Base-by-base conservation (phyloP, 2,888 invertebrate genomes). In the Cactoblastis cactorum region DNA sequence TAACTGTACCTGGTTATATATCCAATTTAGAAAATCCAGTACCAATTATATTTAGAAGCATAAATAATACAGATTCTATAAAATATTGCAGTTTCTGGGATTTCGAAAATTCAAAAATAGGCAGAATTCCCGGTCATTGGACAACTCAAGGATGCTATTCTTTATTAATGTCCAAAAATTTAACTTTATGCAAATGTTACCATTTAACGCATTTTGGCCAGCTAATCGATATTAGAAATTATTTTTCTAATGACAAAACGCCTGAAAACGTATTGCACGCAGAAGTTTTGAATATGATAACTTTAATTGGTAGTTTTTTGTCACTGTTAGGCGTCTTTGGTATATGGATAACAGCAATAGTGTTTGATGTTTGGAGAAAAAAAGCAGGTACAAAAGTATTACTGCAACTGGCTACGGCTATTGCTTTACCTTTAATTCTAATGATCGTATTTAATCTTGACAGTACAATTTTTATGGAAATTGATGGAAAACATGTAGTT, bases 311-410 rank as follows among this genome's bases (percentile, higher is more conserved):
- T 0, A 91, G 92, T 57, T 84, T 88, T 9, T 65, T 93, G 2
- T 93, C 93, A 0, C 68, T 93, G 28, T 57, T 91, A 1, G 92
- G 92, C 15, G 82, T 93, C 22, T 51, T 81, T n/a, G 89, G 91
- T 1, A 92, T 92, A 53, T 89, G 91, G 71, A 66, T 91, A 14
- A 93, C 93, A 0, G 92, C 92, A 1, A 71, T 87, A 9, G 63
- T 91, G 6, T 92, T 92, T 63, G 80, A 85, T 54, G 86, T 90
- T 35, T 92, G 94, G 91, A 88, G 94, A 12, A 86, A 90, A 63
- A 91, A 92, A 61, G 87, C 92, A 0, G 92, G 93, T 0, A 93
- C 93, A 34, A 93, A 93, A 75, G 90, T 94, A 6, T 76, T 94
- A 19, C 78, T 94, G 24, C 92, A 94, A 66, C 75, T 94, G 45